A percentile compares a stretch with the other conserved stretches of the same genome.
These are phyloP conservation scores for Dione juno DNA, from an alignment of 2,888 invertebrate genomes.

Conservation along the genomic window DNA sequence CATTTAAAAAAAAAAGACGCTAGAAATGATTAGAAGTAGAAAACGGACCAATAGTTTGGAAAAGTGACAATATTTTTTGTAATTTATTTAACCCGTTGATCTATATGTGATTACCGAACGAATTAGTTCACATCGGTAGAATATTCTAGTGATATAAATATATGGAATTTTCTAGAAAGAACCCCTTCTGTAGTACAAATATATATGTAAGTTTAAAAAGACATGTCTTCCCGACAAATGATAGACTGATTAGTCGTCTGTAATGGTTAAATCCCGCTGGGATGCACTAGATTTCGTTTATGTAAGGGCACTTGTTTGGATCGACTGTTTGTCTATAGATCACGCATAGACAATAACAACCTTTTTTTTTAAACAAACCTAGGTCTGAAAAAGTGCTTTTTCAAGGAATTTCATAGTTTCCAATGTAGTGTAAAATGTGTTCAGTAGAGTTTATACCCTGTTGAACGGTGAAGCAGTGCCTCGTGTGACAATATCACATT, in stretches of 20 bases:
- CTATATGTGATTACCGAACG: slow-evolving; percentile 46
- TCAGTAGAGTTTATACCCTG: slow-evolving; percentile 71
- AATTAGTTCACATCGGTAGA: slow-evolving; percentile 58
- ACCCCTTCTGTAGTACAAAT: slow-evolving; percentile 75
- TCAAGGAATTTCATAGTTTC: slow-evolving; percentile 48
- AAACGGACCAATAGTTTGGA: slow-evolving; percentile 76
- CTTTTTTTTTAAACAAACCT: slow-evolving; percentile 28
- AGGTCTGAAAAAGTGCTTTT: slow-evolving; percentile 77
- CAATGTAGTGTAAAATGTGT: slow-evolving; percentile 56
- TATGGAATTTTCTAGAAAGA: slow-evolving; percentile 48
- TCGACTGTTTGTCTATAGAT: slow-evolving; percentile 45
- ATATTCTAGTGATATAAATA: slow-evolving; percentile 61
- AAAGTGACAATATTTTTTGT: slow-evolving; percentile 77
- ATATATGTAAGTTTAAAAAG: slow-evolving; percentile 57
- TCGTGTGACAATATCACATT: slow-evolving; percentile 76
- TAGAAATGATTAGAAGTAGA: slow-evolving; percentile 62
- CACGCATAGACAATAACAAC: slow-evolving; percentile 16
- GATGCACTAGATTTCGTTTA: slow-evolving; percentile 77
- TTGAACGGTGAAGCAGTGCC: slow-evolving; percentile 70
- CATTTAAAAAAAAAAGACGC: slow-evolving; percentile 48
- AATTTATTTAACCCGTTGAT: slow-evolving; percentile 70
- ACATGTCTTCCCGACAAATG: slow-evolving; percentile 71
- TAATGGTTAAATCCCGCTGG: slow-evolving; percentile 64
- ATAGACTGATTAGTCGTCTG: slow-evolving; percentile 76
- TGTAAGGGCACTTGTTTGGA: slow-evolving; percentile 77